Conservation (phyloP, 2,797 vertebrate genomes). For the Myotis myotis region DNA sequence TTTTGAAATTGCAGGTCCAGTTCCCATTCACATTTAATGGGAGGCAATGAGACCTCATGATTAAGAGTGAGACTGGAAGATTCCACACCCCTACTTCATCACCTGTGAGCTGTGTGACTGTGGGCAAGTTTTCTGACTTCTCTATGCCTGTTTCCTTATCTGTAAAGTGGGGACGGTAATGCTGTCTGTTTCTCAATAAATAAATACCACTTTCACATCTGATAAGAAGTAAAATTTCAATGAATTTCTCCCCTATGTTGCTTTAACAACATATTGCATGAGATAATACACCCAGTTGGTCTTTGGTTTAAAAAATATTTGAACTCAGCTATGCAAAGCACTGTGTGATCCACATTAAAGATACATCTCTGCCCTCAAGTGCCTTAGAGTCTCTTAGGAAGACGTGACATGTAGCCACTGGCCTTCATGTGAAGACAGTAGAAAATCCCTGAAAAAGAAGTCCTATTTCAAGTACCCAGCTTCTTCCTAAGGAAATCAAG, state of each 20-base stretch:
- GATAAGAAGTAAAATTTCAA: background rate
- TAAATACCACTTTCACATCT: background rate
- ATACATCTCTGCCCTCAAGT: background rate
- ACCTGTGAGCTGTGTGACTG: background rate
- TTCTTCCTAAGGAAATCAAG: background rate
- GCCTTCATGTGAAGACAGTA: fast-evolving
- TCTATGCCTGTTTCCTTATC: background rate
- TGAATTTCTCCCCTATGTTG: background rate
- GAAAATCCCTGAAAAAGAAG: background rate
- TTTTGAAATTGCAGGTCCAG: background rate
- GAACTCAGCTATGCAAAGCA: background rate
- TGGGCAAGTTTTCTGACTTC: background rate
- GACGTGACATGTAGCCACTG: background rate
- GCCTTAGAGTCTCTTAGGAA: background rate
- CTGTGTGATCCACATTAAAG: background rate
- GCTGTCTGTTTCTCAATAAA: background rate
- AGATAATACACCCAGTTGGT: background rate
- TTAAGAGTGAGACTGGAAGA: background rate
- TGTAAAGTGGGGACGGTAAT: background rate
- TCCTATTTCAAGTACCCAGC: too few species aligned
- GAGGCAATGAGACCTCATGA: background rate
- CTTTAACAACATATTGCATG: background rate
- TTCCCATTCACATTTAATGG: background rate
- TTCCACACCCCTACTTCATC: background rate
- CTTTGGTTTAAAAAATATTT: background rate